phyloP scores from a whole-genome alignment of 2,113 vertebrate species.

The Australoheros scitulus region DNA sequence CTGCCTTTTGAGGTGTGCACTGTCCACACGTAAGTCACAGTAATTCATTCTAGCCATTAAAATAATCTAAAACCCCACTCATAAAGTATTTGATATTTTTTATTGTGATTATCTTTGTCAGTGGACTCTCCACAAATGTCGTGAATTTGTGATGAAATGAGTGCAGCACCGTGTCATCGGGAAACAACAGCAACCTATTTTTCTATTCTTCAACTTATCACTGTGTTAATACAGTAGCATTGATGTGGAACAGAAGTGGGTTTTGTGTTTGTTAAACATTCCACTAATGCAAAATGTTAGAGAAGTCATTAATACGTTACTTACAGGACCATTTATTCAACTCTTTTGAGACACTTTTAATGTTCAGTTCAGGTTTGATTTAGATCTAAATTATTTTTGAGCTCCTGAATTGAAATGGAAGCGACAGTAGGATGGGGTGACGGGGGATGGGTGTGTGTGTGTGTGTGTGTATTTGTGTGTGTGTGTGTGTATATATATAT shows the following conservation, averaged over 20 bases:
- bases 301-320: no score
- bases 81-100: conserved; percentile 4
- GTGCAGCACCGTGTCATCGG: conserved; percentile 22
- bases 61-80: background rate
- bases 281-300: conserved; percentile 15
- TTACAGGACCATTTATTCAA: conserved; percentile 19
- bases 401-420: conserved; percentile 5
- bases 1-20: conserved; percentile 32
- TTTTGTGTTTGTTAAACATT: background rate
- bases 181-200: conserved; percentile 36
- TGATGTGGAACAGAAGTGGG: conserved; percentile 31
- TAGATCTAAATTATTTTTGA: conserved; percentile 15
- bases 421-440: background rate
- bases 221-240: conserved; percentile 63
- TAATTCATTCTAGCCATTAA: background rate
- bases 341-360: conserved; percentile 18
- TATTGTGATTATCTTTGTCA: background rate
- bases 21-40: conserved; percentile 6
- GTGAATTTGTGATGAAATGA: conserved; percentile 17
- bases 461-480: no score
- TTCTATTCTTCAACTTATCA: conserved; percentile 51
- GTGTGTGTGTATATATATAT: no score
- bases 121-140: conserved; percentile 22
- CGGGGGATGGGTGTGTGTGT: no score
- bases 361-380: background rate